Evolutionary conservation across 37 sponge, comb jelly and placozoan species (phyloP), one percentile per base, ranked within the genome.

Genomic region (Spongilla lacustris): DNA sequence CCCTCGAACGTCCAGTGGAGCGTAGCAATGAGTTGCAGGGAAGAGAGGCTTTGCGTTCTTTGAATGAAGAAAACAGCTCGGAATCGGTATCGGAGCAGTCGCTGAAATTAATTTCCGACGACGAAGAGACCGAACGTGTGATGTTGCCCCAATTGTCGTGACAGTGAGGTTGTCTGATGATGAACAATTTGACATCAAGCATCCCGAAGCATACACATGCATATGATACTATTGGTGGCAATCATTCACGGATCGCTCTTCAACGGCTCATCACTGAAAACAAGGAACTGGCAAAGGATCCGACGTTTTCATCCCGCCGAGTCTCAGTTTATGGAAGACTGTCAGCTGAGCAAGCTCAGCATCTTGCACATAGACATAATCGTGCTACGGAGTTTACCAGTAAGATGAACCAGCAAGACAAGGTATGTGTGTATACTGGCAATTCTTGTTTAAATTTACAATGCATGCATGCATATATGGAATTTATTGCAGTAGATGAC

Each of bases 161-260:
- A 29, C 74, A 10, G 67, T 83, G 25, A 19, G 19, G 14, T 34
- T 58, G n/a, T 29, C 25, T 32, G 69, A 80, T 29, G 81, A 36
- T 24, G 76, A 83, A 25, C 24, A 58, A 30, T 83, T 75, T 74
- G 84, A 83, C 35, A 27, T 26, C 9, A 14, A 66, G 24, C 76
- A 75, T 48, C 75, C 75, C 21, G 84, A 83, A 36, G 84, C 76
- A 74, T 83, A 83, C 76, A 74, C n/a, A n/a, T n/a, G n/a, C 11
- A 10, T 83, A 83, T 58, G 84, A 83, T 30, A 74, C 76, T 19
- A 26, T 83, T 32, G 84, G 84, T 19, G 84, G 84, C 3, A 83
- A 83, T 35, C 24, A 83, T 35, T 83, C 84, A 26, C 38, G 84
- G 29, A 28, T 30, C 17, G 84, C 84, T 33, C 76, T 83, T 1